Percentiles rank a stretch among this genome's conserved stretches.
These are phyloP conservation scores for Stichopus horrens DNA, from an alignment of 53 echinoderm and acorn worm genomes.

Conservation along the genomic window DNA sequence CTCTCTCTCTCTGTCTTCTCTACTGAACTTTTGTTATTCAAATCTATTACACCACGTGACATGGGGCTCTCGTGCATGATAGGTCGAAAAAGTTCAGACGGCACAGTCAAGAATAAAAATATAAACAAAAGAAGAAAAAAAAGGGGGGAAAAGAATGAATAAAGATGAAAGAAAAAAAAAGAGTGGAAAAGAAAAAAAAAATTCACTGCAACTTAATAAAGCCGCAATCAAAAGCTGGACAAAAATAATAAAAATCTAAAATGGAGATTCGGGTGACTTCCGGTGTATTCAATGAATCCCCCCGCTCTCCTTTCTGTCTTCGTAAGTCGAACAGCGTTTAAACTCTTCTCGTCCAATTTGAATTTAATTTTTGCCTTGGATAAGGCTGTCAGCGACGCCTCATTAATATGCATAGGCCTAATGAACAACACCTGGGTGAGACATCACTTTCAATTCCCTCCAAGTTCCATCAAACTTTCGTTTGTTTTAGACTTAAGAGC, in stretches of 20 bases:
- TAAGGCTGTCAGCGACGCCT: neutral
- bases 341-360: constrained; percentile 3
- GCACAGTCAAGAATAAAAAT: too few relatives aligned
- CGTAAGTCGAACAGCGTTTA: neutral
- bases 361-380: neutral
- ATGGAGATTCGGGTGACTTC: constrained; percentile 8
- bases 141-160: too few relatives aligned
- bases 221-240: neutral
- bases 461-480: constrained; percentile 31
- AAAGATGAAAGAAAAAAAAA: too few relatives aligned
- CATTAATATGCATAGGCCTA: constrained; percentile 41
- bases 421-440: constrained; percentile 29
- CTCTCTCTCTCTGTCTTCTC: too few relatives aligned
- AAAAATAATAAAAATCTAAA: neutral
- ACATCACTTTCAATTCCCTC: constrained; percentile 24
- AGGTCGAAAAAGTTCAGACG: too few relatives aligned
- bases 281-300: neutral
- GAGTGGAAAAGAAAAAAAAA: neutral
- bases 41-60: too few relatives aligned
- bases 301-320: too few relatives aligned
- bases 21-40: too few relatives aligned
- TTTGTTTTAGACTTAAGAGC: constrained; percentile 26
- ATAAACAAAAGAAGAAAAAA: too few relatives aligned
- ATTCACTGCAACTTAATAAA: constrained; percentile 17
- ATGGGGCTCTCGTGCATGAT: too few relatives aligned